Evolutionary conservation across 1,140 invertebrate species (phyloP), one percentile per base, ranked within the genome.

Genomic region (Heliconius hewitsoni): DNA sequence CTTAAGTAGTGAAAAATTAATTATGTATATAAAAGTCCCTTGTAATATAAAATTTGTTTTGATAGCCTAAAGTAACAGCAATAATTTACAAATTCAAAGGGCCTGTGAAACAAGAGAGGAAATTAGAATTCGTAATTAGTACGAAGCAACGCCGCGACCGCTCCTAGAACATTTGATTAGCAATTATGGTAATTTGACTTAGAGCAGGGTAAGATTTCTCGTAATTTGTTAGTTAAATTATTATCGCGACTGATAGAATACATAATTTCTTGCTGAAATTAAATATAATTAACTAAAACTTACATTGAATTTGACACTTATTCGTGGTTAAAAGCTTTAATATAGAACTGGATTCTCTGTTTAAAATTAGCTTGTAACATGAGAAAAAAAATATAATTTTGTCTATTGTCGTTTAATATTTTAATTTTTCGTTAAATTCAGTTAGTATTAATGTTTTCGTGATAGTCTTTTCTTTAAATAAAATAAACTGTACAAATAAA

Each of bases 81-180:
- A 90, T 91, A 90, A 92, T 91, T 94, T 92, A 92, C 85, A 89
- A 92, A 94, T 94, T 94, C 93, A 94, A 93, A 93, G 91, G 89
- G 88, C 87, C 90, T 90, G 86, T 89, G 87, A 91, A 92, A 93
- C 91, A 92, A 94, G 93, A 91, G 91, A 89, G 88, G 86, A 87
- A 90, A 93, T 94, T 93, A 94, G 93, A 93, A 94, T 93, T 93
- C 92, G 87, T 94, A 93, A 94, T 93, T 93, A 93, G 91, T 83
- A 81, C 83, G 88, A 86, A 87, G 89, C 87, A 86, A 89, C 84
- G 86, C 87, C 84, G 84, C 88, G 88, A 84, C 87, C 85, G 89
- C 88, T 91, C 89, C 89, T 90, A 91, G 90, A 92, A 90, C 91
- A 90, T 94, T 94, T 94, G 92, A 94, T 94, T 93, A 94, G 89